Evolutionary conservation across 2,113 vertebrate genomes (phyloP).

Genomic region (Hippoglossus stenolepis): DNA sequence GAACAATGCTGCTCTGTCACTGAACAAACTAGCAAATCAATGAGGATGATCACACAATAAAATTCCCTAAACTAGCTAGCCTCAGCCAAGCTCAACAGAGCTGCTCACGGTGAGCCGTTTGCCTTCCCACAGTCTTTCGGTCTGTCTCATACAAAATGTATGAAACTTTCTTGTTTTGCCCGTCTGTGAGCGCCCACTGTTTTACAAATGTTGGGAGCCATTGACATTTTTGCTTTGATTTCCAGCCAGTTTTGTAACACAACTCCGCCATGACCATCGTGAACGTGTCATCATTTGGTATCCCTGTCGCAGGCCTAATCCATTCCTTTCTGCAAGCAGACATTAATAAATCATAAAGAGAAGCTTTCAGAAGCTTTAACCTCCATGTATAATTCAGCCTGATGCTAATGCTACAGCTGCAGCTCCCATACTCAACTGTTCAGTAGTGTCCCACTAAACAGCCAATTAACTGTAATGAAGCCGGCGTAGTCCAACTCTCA

Average conservation of each 20-base stretch:
- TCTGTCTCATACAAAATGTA: slow-evolving; percentile 18
- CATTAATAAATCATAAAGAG: slow-evolving; percentile 72
- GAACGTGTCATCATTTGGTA: slow-evolving; percentile 41
- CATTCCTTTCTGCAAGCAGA: slow-evolving; percentile 48
- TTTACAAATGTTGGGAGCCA: slow-evolving; percentile 17
- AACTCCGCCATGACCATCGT: slow-evolving; percentile 23
- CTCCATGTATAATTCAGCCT: slow-evolving; percentile 66
- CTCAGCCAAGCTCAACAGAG: too few species aligned
- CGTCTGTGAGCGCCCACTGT: background rate
- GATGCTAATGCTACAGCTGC: slow-evolving; percentile 58
- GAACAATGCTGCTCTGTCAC: too few species aligned
- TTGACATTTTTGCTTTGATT: slow-evolving; percentile 38
- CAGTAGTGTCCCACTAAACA: slow-evolving; percentile 66
- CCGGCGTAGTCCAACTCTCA: slow-evolving; percentile 44
- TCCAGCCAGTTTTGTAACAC: slow-evolving; percentile 14
- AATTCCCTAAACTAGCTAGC: too few species aligned
- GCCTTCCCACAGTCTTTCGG: background rate
- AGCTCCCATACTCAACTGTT: slow-evolving; percentile 52
- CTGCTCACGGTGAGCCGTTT: background rate
- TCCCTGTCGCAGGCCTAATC: slow-evolving; percentile 39
- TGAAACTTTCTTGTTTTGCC: slow-evolving; percentile 7
- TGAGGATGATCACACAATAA: too few species aligned
- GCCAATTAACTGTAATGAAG: slow-evolving; percentile 66
- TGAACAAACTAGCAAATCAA: too few species aligned
- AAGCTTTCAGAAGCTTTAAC: slow-evolving; percentile 64